Evolutionary conservation across 1,140 invertebrate species (phyloP), one percentile per base, ranked within the genome.

Genomic region (Platorchestia sp.): DNA sequence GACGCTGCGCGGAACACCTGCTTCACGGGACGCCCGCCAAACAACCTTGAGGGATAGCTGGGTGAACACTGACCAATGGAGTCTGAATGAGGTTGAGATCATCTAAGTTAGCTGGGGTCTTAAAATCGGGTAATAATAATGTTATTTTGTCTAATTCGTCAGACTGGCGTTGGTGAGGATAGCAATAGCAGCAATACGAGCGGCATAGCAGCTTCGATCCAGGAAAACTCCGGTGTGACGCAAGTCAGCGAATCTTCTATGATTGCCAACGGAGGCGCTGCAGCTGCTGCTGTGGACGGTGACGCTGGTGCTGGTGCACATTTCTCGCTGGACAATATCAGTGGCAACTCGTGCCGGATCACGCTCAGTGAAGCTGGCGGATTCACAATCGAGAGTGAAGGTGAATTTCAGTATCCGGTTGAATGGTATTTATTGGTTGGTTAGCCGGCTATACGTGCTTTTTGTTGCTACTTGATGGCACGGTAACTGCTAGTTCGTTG

Each of bases 271-370:
- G 59, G 14, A 75, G 27, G 59, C 27, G 59, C 59, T 22, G 59
- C 59, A 75, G 59, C 10, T 10, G 41, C 86, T 91, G 89, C 44
- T 43, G 89, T 43, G 91, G 91, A 45, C 40, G 45, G 22, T 14
- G 91, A 93, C 91, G 44, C 36, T 90, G 44, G 19, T 90, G 87
- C 7, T 27, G 91, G 43, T 6, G 91, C 45, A 36, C 91, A 89
- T 22, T 89, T 89, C 87, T 89, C 91, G n/a, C 44, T 93, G 45
- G 43, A 42, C 43, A n/a, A 36, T 36, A 40, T 47, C 40, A 93
- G 59, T 36, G 59, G 45, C 91, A 93, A 93, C 91, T 93, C 91
- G 43, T 93, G 91, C 40, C 6, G 91, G 43, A 93, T 93, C 40
- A 93, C 91, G 6, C 91, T 93, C 91, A 93, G 44, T 45, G 91